These are phyloP conservation scores for Lottia gigantea DNA, from an alignment of 2,888 invertebrate genomes.

Conservation along the genomic window DNA sequence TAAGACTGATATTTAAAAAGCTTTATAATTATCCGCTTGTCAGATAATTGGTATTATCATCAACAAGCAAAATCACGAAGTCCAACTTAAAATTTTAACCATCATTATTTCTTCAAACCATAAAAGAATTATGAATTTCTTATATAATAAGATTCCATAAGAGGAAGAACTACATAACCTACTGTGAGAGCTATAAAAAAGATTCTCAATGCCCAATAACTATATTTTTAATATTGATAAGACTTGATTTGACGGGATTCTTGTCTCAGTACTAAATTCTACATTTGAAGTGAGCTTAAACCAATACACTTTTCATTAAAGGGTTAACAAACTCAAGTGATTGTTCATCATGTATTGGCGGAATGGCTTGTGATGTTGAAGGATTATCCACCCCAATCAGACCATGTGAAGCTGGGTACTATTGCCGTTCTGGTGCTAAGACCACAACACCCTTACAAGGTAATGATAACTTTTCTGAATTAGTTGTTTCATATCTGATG, in stretches of 20 bases:
- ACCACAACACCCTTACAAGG: constrained; percentile 59
- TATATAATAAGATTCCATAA: background rate
- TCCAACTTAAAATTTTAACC: no score
- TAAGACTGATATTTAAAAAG: constrained; percentile 20
- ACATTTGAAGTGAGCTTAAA: no score
- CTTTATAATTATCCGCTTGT: no score
- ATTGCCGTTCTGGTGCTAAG: constrained; percentile 52
- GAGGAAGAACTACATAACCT: background rate
- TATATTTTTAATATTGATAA: no score
- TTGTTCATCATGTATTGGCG: constrained; percentile 61
- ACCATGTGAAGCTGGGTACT: constrained; percentile 61
- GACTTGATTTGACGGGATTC: no score
- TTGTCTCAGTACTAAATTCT: no score
- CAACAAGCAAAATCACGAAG: background rate
- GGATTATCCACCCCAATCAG: constrained; percentile 57
- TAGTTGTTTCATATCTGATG: background rate
- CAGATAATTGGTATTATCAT: background rate
- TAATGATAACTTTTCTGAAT: constrained; percentile 15
- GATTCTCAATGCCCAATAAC: no score
- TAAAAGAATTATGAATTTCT: background rate
- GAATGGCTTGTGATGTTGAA: constrained; percentile 62
- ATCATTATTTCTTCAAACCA: no score
- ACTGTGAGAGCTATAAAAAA: background rate
- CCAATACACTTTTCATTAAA: constrained; percentile 26
- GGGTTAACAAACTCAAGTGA: constrained; percentile 48